Conservation (phyloP, 2,797 vertebrate species). For the Peromyscus nudipes region DNA sequence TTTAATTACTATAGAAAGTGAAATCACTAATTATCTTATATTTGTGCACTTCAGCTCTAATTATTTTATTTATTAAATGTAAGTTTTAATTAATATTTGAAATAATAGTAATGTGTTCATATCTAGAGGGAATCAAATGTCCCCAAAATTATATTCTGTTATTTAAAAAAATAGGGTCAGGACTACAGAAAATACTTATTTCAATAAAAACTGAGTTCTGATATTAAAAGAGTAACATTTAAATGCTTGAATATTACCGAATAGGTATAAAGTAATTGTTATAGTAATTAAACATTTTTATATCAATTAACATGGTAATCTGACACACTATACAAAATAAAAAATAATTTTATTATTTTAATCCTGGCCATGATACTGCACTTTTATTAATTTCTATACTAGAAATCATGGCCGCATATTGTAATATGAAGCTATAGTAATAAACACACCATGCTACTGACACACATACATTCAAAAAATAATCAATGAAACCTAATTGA, state of each 20-base stretch:
- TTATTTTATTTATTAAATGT: neutral
- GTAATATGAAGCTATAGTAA: neutral
- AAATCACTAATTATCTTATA: conserved; percentile 7
- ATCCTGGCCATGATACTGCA: neutral
- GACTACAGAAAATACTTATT: neutral
- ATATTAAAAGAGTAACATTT: neutral
- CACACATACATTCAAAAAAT: neutral
- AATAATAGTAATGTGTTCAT: neutral
- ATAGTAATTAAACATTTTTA: neutral
- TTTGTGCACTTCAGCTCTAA: neutral
- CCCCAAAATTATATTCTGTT: neutral
- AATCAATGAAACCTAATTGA: neutral
- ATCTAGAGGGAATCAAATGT: neutral
- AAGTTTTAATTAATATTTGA: neutral
- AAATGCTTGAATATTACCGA: neutral
- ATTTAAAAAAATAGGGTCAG: neutral
- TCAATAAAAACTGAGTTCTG: neutral
- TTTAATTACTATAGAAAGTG: conserved; percentile 45
- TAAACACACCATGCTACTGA: neutral
- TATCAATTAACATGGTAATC: neutral
- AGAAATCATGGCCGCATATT: neutral
- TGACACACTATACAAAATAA: neutral
- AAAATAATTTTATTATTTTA: neutral
- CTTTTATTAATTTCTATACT: neutral
- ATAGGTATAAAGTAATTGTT: neutral